A percentile compares a stretch with the other conserved stretches of the same genome.
phyloP scores from a whole-genome alignment of 2,888 invertebrate genomes.

The Rotaria sp. region DNA sequence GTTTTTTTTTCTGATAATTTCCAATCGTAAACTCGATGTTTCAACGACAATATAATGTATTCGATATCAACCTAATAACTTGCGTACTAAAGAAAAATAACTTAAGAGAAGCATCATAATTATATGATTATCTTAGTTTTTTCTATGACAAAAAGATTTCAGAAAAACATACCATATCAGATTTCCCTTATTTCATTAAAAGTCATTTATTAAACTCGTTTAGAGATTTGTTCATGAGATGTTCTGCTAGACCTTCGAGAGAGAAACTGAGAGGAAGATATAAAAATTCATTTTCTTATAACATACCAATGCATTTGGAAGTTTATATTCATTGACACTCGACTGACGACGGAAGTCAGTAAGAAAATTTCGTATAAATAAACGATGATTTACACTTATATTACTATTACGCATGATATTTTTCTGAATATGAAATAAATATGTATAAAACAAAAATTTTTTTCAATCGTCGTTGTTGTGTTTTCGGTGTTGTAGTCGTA shows the following conservation, averaged over 20 bases:
- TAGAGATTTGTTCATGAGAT: neutral
- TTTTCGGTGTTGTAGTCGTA: neutral
- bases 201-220: neutral
- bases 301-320: constrained; percentile 20
- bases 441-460: neutral
- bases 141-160: too few relatives aligned
- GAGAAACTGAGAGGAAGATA: neutral
- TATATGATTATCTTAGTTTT: too few relatives aligned
- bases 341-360: constrained; percentile 6
- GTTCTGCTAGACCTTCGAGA: neutral
- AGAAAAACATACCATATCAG: neutral
- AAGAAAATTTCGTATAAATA: neutral
- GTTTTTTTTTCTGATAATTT: neutral
- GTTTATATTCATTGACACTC: constrained; percentile 21
- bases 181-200: neutral
- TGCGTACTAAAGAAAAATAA: too few relatives aligned
- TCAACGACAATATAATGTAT: neutral
- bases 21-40: neutral
- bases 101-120: too few relatives aligned
- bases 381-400: neutral
- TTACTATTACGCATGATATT: neutral
- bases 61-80: neutral
- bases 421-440: neutral
- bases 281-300: neutral
- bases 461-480: neutral